Evolutionary conservation across 2,113 vertebrate species (phyloP), one percentile per base, ranked within the genome.

Genomic region (Rallus limicola): DNA sequence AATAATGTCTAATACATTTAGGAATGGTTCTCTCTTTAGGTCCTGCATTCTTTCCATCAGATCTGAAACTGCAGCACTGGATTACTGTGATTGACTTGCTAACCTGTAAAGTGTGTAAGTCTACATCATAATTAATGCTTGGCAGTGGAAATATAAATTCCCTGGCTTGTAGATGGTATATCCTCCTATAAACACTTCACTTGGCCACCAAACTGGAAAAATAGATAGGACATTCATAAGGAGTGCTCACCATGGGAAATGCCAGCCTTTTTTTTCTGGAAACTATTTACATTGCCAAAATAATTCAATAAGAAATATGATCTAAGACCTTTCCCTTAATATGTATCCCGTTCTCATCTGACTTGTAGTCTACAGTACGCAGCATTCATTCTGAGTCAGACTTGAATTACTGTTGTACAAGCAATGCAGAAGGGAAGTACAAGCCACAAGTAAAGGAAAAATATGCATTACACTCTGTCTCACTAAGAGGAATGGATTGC

Each of bases 401-500:
- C 92, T 42, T 94, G 93, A 97, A 95, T 95, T 93, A 93, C 90
- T 59, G 95, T 2, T 53, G 36, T 67, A 87, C 94, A 96, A 96
- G 93, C 92, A n/a, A 26, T 59, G 91, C 86, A 95, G 94, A 82
- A 94, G 95, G 92, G 90, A 91, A 95, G 87, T 70, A 91, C 75
- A 96, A 94, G 95, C 84, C 93, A 82, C 90, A 90, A 91, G 93
- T 50, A 95, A 96, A 95, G 87, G 94, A 50, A 95, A 97, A 95
- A 94, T 63, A 72, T 46, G 87, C 75, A 46, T 94, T 96, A 90
- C 75, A 44, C 84, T 80, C 60, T 58, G 87, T 69, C 83, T 88
- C 78, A 70, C 85, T 80, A 77, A 95, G 87, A 91, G 93, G 71
- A 94, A 94, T 85, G 92, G 92, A 74, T 90, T 93, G 93, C 91